A percentile compares a stretch with the other conserved stretches of the same genome.
phyloP scores from a whole-genome alignment of 1,140 invertebrate species.

The Pseudoatta argentina region DNA sequence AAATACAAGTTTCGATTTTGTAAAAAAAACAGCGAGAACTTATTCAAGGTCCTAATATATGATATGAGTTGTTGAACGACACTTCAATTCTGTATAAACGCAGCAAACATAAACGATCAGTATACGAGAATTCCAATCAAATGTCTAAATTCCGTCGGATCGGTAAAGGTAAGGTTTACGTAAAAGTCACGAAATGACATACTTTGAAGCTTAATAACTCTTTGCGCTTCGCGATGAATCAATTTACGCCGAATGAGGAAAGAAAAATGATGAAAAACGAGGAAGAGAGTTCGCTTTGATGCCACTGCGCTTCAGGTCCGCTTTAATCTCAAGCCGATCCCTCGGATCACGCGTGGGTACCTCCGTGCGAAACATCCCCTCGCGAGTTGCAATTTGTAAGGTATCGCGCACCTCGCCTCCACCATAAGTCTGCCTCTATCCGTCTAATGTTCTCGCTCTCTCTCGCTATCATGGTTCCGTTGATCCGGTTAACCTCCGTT shows the following conservation, averaged over 20 bases:
- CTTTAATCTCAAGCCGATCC: constrained; percentile 52
- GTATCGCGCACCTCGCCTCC: constrained; percentile 54
- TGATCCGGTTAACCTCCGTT: constrained; percentile 61
- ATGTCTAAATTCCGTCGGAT: neutral
- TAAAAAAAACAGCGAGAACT: too few relatives aligned
- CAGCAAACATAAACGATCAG: neutral
- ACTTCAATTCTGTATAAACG: neutral
- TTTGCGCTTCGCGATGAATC: constrained; percentile 34
- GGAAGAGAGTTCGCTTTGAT: constrained; percentile 21
- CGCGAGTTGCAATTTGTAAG: constrained; percentile 68
- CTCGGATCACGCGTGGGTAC: constrained; percentile 63
- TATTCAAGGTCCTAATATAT: too few relatives aligned
- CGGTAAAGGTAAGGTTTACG: neutral
- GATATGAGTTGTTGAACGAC: neutral
- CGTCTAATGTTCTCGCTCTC: neutral
- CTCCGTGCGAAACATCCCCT: constrained; percentile 67
- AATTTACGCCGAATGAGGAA: neutral
- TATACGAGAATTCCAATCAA: constrained; percentile 1
- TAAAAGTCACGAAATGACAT: neutral
- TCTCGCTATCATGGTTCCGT: constrained; percentile 43
- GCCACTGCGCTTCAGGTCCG: neutral
- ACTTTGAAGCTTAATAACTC: constrained; percentile 2
- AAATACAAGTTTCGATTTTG: too few relatives aligned
- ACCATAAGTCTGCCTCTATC: neutral
- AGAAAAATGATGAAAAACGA: constrained; percentile 43